Conservation (phyloP, 1,140 invertebrate genomes). For the Drosophila lacteicornis region DNA sequence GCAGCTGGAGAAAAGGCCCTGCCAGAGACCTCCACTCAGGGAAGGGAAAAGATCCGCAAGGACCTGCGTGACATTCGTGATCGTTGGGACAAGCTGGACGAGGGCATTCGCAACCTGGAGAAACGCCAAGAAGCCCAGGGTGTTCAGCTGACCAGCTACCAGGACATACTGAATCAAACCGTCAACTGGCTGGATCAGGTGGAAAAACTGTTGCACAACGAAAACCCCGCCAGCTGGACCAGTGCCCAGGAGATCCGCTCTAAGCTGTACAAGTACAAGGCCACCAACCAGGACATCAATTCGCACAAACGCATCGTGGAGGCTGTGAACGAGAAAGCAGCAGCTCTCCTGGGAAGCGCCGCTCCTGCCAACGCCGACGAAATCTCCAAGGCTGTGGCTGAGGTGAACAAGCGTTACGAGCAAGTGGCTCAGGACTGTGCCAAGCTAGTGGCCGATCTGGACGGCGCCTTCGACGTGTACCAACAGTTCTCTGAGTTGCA, state of each 20-base stretch:
- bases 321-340: constrained; percentile 94
- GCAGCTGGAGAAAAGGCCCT: constrained; percentile 93
- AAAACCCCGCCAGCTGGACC: constrained; percentile 88
- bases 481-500: constrained; percentile 94
- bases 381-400: constrained; percentile 88
- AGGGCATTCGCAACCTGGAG: constrained; percentile 91
- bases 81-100: constrained; percentile 94
- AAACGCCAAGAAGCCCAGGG: constrained; percentile 94
- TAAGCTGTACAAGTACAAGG: constrained; percentile 95
- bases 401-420: constrained; percentile 91
- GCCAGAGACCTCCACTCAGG: constrained; percentile 95
- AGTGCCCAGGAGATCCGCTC: constrained; percentile 94
- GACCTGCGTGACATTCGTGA: constrained; percentile 92
- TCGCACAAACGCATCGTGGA: constrained; percentile 96
- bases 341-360: constrained; percentile 85
- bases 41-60: constrained; percentile 94
- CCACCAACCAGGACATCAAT: constrained; percentile 94
- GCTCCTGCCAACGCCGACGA: constrained; percentile 87
- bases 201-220: constrained; percentile 91
- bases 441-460: constrained; percentile 89
- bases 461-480: constrained; percentile 91
- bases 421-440: constrained; percentile 87
- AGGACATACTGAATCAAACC: constrained; percentile 93
- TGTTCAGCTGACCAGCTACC: constrained; percentile 93
- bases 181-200: constrained; percentile 94